A percentile compares a stretch with the other conserved stretches of the same genome.
These are phyloP conservation scores for Trachythela sp. DNA, from an alignment of 64 coral and sea anemone genomes.

Conservation along the genomic window DNA sequence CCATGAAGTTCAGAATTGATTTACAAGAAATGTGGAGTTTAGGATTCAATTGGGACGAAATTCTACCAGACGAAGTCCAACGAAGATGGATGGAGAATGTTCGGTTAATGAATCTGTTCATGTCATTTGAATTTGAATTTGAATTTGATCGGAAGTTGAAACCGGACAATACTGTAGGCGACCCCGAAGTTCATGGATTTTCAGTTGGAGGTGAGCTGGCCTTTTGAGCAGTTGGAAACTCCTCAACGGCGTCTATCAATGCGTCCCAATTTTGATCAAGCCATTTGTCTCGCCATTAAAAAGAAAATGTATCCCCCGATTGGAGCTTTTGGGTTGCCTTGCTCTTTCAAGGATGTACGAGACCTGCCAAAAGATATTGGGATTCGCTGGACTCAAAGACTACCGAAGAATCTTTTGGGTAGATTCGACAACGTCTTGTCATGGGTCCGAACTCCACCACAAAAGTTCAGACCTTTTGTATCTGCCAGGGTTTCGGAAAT, in stretches of 20 bases:
- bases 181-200: background rate
- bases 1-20: background rate
- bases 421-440: background rate
- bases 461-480: background rate
- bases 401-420: background rate
- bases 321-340: slow-evolving; percentile 34
- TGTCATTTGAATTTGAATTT: no score
- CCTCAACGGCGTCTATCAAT: background rate
- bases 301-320: background rate
- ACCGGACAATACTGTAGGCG: background rate
- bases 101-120: background rate
- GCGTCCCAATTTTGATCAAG: background rate
- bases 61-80: background rate
- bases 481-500: background rate
- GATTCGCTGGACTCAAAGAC: background rate
- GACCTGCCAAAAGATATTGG: slow-evolving; percentile 20
- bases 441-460: background rate
- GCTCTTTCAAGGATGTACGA: slow-evolving; percentile 24
- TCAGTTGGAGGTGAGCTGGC: background rate
- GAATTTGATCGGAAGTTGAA: background rate
- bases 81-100: background rate
- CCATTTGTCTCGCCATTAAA: slow-evolving; percentile 33
- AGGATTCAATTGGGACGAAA: background rate
- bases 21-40: background rate
- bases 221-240: slow-evolving; percentile 28